These are phyloP conservation scores for Cynodonichthys magdalenae DNA, from an alignment of 2,797 vertebrate species.

Conservation along the genomic window DNA sequence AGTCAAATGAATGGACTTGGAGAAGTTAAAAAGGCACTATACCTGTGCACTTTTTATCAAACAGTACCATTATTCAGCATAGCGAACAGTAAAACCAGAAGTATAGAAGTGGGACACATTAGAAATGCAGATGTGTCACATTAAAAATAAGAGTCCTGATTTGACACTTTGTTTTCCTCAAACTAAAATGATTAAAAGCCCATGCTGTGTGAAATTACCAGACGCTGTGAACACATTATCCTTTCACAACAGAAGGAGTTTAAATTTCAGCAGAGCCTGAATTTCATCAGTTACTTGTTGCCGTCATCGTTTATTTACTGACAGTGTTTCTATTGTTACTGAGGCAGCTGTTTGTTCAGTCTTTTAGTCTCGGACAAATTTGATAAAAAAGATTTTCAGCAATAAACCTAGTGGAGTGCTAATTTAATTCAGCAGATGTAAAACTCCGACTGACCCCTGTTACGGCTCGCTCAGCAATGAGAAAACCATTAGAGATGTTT, in stretches of 20 bases:
- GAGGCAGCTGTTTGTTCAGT: neutral
- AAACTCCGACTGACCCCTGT: slow-evolving; percentile 3
- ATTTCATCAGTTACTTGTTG: neutral
- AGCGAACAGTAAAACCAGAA: too few species aligned
- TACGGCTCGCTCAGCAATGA: slow-evolving; percentile 7
- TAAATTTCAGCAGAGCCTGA: slow-evolving; percentile 3
- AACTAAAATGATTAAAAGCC: too few species aligned
- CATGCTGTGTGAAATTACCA: too few species aligned
- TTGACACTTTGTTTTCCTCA: too few species aligned
- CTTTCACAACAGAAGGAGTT: neutral
- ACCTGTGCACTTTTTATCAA: too few species aligned
- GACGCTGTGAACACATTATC: too few species aligned
- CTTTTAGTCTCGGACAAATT: too few species aligned
- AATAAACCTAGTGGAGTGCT: neutral
- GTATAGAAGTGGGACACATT: too few species aligned
- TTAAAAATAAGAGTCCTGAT: too few species aligned
- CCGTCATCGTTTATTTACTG: neutral
- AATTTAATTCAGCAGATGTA: neutral
- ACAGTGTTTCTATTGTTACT: neutral
- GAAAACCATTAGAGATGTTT: slow-evolving; percentile 15
- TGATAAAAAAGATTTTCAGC: neutral
- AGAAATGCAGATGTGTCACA: too few species aligned
- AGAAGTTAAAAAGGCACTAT: too few species aligned
- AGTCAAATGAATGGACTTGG: neutral
- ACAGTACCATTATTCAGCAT: too few species aligned